Evolutionary conservation across 2,113 vertebrate species (phyloP), one percentile per base, ranked within the genome.

Genomic region (Onychorhynchus coronatus): DNA sequence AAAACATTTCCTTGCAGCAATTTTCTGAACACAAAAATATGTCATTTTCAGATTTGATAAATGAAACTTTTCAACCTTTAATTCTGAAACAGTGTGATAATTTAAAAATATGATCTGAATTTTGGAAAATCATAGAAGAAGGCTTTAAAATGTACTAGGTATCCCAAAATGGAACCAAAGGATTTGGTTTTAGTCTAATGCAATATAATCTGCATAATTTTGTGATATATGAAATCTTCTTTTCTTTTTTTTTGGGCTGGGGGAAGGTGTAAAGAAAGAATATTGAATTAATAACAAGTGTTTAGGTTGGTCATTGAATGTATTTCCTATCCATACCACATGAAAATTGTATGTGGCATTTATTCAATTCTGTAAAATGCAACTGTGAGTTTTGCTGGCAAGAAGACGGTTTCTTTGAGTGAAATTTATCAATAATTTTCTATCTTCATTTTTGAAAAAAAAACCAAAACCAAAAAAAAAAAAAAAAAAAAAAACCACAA

Each of bases 21-120:
- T 96, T 82, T 88, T 91, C 72, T 80, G 89, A 97, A 84, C 23
- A 44, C 56, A 83, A 91, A 91, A 94, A 84, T 49, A 71, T 78
- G 84, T 85, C 46, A 78, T 85, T 87, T 93, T 94, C 46, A 74
- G 72, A 89, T 81, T 86, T 85, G 44, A 65, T 81, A 80, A 71
- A 84, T 91, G 61, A 75, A 93, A 63, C 39, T 85, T 96, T 76
- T 77, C 76, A 91, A 63, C 42, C 49, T 78, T 86, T 76, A 84
- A 59, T 87, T 96, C 73, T 87, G 33, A 81, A 91, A 61, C 37
- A 61, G 16, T 47, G 53, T 68, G 21, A 52, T 93, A 35, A 92
- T 83, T 92, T 90, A 88, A 66, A 75, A 68, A 46, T 24, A 74
- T 42, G 6, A 81, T 81, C 50, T 87, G 73, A 67, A 58, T 89